A percentile compares a stretch with the other conserved stretches of the same genome.
phyloP scores from a whole-genome alignment of 2,113 vertebrate genomes.

The Pelusios castaneus region DNA sequence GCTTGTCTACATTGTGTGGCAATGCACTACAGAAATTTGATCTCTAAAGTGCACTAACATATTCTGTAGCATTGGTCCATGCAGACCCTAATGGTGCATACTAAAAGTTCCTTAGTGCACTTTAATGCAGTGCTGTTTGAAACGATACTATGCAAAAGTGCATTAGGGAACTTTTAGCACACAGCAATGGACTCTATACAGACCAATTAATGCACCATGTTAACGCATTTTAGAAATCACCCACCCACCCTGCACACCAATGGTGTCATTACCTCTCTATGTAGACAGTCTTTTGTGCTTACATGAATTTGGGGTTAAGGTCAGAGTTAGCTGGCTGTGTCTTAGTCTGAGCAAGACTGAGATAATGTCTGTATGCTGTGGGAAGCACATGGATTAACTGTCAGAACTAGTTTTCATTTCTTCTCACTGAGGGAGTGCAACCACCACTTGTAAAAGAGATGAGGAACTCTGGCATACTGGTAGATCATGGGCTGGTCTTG shows the following conservation, averaged over 20 bases:
- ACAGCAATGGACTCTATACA: no score
- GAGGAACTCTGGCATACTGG: neutral
- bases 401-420: neutral
- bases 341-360: neutral
- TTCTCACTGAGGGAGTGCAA: neutral
- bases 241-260: no score
- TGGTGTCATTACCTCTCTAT: no score
- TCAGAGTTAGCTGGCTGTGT: neutral
- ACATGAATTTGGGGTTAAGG: neutral
- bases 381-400: neutral
- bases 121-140: neutral
- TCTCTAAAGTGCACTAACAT: neutral
- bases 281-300: neutral
- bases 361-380: conserved; percentile 26
- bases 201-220: no score
- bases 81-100: neutral
- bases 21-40: neutral
- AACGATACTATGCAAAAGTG: neutral
- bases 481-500: neutral
- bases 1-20: neutral
- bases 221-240: no score
- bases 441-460: rapidly evolving
- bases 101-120: neutral
- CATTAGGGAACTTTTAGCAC: neutral
- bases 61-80: neutral